These are phyloP conservation scores for Exaiptasia diaphana DNA, from an alignment of 64 coral and sea anemone genomes.

Conservation along the genomic window DNA sequence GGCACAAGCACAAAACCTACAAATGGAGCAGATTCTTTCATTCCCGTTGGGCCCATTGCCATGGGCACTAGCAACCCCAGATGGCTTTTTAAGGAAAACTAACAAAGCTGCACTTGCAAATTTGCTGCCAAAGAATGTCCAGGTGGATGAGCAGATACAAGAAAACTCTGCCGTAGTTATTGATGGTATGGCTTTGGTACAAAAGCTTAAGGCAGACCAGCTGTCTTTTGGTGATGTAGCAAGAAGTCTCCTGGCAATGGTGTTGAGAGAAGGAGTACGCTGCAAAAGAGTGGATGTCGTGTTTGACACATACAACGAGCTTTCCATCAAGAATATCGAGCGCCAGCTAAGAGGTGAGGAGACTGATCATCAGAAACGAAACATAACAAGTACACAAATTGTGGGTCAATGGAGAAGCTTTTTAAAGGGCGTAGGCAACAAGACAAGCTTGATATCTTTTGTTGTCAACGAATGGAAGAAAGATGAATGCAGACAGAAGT, in stretches of 20 bases:
- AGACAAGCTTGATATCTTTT: background rate
- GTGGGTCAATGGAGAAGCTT: background rate
- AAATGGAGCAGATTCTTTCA: constrained; percentile 18
- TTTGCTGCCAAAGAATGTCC: constrained; percentile 20
- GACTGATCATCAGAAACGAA: background rate
- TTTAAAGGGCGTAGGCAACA: background rate
- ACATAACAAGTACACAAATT: constrained; percentile 20
- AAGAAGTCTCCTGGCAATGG: background rate
- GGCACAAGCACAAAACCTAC: constrained; percentile 22
- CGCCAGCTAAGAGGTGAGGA: background rate
- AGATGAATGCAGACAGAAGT: background rate
- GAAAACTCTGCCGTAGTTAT: constrained; percentile 28
- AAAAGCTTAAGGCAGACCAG: constrained; percentile 38
- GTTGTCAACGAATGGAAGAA: background rate
- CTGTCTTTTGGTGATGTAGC: constrained; percentile 28
- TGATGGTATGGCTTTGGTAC: constrained; percentile 38
- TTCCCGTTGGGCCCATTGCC: constrained; percentile 25
- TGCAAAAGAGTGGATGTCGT: constrained; percentile 36
- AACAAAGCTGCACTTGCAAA: constrained; percentile 31
- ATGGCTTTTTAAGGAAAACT: constrained; percentile 23
- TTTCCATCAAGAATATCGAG: constrained; percentile 47
- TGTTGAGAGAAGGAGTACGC: background rate
- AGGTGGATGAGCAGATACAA: background rate
- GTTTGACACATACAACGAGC: constrained; percentile 36
- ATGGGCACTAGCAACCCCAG: constrained; percentile 39